Conservation (phyloP, 2,888 invertebrate species). For the Troilus luridus region DNA sequence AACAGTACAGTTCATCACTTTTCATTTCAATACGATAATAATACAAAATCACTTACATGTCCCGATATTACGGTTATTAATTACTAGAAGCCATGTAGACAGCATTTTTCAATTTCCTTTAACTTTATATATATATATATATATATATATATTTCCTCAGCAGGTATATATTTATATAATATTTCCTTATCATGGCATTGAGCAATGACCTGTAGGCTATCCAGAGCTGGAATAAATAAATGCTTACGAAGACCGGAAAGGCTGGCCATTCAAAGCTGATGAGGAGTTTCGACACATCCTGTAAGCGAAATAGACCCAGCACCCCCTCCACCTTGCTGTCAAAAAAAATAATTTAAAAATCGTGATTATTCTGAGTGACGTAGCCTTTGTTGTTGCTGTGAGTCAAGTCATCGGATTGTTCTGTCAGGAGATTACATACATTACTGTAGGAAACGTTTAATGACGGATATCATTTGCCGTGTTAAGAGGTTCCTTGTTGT, state of each 20-base stretch:
- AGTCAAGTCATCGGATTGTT: not conserved
- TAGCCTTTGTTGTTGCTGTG: not conserved
- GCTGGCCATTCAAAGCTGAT: not conserved
- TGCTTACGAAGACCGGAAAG: not conserved
- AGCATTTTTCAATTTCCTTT: no score
- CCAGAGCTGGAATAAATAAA: not conserved
- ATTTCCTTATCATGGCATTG: not conserved
- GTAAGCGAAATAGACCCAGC: not conserved
- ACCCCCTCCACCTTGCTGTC: not conserved
- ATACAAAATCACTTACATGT: no score
- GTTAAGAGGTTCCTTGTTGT: no score
- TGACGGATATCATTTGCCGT: not conserved
- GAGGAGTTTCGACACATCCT: slow-evolving; percentile 4
- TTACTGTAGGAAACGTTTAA: not conserved
- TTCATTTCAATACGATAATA: no score
- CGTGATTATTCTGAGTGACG: not conserved
- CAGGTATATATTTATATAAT: no score
- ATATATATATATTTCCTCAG: no score
- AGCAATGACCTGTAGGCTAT: not conserved
- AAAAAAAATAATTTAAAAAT: not conserved
- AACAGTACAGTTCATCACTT: no score
- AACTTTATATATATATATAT: no score
- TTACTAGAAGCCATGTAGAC: no score
- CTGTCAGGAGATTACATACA: not conserved
- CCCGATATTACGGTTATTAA: no score